Conservation (phyloP, 1,140 invertebrate genomes). For the Bombus affinis region DNA sequence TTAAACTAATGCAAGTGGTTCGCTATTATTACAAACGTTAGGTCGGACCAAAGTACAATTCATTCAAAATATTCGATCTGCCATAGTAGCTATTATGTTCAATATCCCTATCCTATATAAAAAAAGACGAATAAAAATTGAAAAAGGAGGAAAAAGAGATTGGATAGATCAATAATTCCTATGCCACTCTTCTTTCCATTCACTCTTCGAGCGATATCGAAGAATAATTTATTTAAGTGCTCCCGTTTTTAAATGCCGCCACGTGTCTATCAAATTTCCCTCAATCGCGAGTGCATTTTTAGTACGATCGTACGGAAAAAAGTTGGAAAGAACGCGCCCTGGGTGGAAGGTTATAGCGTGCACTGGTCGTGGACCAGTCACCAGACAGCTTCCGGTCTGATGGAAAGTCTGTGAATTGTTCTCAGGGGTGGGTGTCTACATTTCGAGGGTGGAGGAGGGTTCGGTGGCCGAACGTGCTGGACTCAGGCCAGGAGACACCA, state of each 20-base stretch:
- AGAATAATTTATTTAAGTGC: background rate
- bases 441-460: slow-evolving; percentile 93
- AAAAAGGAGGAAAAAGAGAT: background rate
- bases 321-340: slow-evolving; percentile 45
- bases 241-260: background rate
- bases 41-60: background rate
- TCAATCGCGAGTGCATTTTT: background rate
- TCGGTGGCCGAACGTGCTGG: slow-evolving; percentile 93
- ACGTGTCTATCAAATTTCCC: background rate
- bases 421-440: slow-evolving; percentile 92
- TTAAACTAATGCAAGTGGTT: background rate
- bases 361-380: slow-evolving; percentile 49
- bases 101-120: background rate
- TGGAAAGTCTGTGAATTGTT: slow-evolving; percentile 77
- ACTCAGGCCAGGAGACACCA: slow-evolving; percentile 93
- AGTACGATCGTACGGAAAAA: background rate
- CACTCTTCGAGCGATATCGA: background rate
- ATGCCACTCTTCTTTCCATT: background rate
- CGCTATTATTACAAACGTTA: background rate
- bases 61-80: background rate
- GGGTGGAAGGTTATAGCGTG: slow-evolving; percentile 59
- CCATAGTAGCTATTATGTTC: background rate
- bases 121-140: background rate
- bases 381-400: slow-evolving; percentile 66
- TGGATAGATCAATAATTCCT: background rate